Base-by-base conservation (phyloP, 2,888 invertebrate genomes). In the Eristalis pertinax region DNA sequence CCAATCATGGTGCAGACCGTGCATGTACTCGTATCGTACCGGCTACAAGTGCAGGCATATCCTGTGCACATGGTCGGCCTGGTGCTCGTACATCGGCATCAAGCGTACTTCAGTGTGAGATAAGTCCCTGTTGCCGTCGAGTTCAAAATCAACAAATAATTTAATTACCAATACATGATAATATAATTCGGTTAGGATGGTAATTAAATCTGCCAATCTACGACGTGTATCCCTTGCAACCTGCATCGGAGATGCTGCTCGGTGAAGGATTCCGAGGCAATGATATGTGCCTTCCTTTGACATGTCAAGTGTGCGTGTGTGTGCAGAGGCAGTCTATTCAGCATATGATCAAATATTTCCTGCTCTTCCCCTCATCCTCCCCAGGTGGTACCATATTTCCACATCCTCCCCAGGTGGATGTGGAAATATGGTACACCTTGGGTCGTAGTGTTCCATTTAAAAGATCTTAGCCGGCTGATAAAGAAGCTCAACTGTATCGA, bases 91-190 rank as follows among this genome's bases (percentile, higher is more conserved):
- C 29, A 11, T 68, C 29, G 19, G n/a, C 32, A 15, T n/a, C 15
- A 78, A 77, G 85, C 74, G 75, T 67, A 79, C 87, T 75, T 75
- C 63, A 65, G 79, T 65, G 67, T 60, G 43, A 68, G 84, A 80
- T 84, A 62, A 79, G 68, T 79, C 73, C 63, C 73, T 75, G 65
- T 84, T 84, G 79, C 68, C 64, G 67, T 75, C 70, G 75, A 87
- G 64, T 86, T 22, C 67, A 84, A 84, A 87, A 87, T 84, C 84
- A 84, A 87, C 84, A 84, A 84, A 87, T 87, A 84, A 87, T 87
- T 87, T 87, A 87, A 87, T 87, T 87, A 84, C 84, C 79, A 79
- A 79, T 87, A 80, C 84, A 84, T 84, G 84, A 83, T 79, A 69
- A 79, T 80, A 84, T 84, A 80, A 84, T 87, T 79, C 73, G 79